phyloP scores from a whole-genome alignment of 2,888 invertebrate genomes.

The Macrosoma leucophasiata region DNA sequence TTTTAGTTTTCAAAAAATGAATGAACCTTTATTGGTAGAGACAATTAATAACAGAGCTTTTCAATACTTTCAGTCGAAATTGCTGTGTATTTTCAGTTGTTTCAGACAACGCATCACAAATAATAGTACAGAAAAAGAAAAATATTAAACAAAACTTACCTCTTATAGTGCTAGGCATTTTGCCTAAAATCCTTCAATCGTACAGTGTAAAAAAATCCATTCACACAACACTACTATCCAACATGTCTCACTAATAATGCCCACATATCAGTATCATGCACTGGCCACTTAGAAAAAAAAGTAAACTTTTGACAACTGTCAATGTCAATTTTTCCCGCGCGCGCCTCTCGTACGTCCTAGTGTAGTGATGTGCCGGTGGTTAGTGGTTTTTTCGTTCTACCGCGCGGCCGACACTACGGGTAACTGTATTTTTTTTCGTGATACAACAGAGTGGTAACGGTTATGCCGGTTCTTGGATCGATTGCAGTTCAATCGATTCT shows the following conservation, averaged over 20 bases:
- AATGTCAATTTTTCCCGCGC: slow-evolving; percentile 33
- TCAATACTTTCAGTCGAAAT: no score
- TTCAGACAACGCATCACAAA: neutral
- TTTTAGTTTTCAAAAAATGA: no score
- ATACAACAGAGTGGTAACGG: slow-evolving; percentile 58
- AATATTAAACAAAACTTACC: slow-evolving; percentile 43
- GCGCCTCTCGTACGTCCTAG: slow-evolving; percentile 53
- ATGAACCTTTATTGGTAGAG: no score
- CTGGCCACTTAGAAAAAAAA: slow-evolving; percentile 19
- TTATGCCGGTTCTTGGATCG: slow-evolving; percentile 58
- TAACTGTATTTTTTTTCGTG: slow-evolving; percentile 74
- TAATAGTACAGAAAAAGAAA: slow-evolving; percentile 6
- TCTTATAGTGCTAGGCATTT: slow-evolving; percentile 73
- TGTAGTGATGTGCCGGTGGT: slow-evolving; percentile 51
- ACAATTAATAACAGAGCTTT: no score
- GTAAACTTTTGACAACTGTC: slow-evolving; percentile 41
- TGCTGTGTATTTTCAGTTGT: no score
- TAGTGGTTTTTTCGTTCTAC: slow-evolving; percentile 66
- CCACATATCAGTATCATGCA: slow-evolving; percentile 21
- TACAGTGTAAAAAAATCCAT: slow-evolving; percentile 29
- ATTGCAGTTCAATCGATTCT: slow-evolving; percentile 41
- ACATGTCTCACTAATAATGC: slow-evolving; percentile 20
- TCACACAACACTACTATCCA: slow-evolving; percentile 25
- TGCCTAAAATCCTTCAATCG: slow-evolving; percentile 43
- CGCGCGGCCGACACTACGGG: slow-evolving; percentile 41